phyloP scores from a whole-genome alignment of 2,888 invertebrate species.

The Mylabris sibirica region DNA sequence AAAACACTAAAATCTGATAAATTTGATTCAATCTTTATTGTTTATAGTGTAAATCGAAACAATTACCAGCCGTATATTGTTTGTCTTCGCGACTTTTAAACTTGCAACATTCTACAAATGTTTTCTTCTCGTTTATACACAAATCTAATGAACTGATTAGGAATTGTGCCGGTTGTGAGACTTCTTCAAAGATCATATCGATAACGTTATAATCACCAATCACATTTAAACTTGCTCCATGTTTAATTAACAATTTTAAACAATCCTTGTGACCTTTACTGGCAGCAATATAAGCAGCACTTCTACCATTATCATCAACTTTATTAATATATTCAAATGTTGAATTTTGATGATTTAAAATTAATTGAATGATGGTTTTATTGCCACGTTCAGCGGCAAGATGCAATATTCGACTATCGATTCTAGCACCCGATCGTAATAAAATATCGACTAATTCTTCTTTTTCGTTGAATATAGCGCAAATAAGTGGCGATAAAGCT shows the following conservation, averaged over 20 bases:
- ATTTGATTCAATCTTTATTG: too few species aligned
- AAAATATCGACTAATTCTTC: constrained; percentile 51
- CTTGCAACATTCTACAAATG: background rate
- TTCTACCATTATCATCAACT: constrained; percentile 56
- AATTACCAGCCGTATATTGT: background rate
- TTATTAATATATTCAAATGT: constrained; percentile 45
- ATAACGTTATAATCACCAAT: constrained; percentile 56
- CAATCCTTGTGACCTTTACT: constrained; percentile 63
- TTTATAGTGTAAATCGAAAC: background rate
- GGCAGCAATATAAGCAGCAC: constrained; percentile 66
- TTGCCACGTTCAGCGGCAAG: constrained; percentile 55
- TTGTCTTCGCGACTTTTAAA: background rate
- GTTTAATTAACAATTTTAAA: constrained; percentile 61
- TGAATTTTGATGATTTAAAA: constrained; percentile 46
- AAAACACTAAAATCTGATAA: constrained; percentile 57
- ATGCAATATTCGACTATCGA: constrained; percentile 58
- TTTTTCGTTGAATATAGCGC: constrained; percentile 57
- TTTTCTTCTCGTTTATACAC: constrained; percentile 48
- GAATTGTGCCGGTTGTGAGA: constrained; percentile 55
- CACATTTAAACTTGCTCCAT: constrained; percentile 55
- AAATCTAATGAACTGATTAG: constrained; percentile 55
- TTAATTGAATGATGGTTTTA: constrained; percentile 44
- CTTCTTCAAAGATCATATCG: constrained; percentile 56
- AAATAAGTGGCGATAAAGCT: constrained; percentile 57
- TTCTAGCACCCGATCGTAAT: constrained; percentile 55